Evolutionary conservation across 2,797 vertebrate species (phyloP).

Genomic region (Hydrophis major): DNA sequence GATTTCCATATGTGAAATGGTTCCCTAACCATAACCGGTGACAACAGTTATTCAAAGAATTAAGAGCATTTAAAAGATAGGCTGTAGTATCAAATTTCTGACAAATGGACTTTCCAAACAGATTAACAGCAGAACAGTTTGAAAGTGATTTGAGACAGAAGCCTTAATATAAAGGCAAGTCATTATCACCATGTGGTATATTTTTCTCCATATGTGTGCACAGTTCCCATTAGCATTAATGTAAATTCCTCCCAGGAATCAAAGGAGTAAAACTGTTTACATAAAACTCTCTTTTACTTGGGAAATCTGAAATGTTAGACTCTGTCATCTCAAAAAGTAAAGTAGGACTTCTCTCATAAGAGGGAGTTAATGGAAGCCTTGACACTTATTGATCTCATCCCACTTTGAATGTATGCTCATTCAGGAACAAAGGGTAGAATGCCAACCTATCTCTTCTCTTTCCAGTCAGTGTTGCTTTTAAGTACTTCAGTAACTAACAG

Average conservation of each 20-base stretch:
- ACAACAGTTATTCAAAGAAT: background rate
- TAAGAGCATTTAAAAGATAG: background rate
- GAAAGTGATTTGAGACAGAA: slow-evolving; percentile 66
- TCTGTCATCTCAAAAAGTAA: background rate
- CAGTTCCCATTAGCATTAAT: slow-evolving; percentile 65
- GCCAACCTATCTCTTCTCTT: background rate
- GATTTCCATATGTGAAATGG: background rate
- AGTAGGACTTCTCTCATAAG: background rate
- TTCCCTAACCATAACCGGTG: background rate
- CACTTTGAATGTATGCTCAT: background rate
- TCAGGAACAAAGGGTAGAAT: background rate
- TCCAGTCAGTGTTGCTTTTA: background rate
- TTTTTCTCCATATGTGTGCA: slow-evolving; percentile 65
- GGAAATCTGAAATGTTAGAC: slow-evolving; percentile 7
- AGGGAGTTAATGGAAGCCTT: background rate
- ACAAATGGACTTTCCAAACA: slow-evolving; percentile 66
- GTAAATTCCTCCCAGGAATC: slow-evolving; percentile 53
- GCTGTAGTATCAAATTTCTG: slow-evolving; percentile 53
- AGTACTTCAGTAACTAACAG: background rate
- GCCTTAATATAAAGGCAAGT: slow-evolving; percentile 65
- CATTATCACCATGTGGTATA: slow-evolving; percentile 68
- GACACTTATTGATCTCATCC: background rate
- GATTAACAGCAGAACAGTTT: slow-evolving; percentile 66
- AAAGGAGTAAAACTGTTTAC: slow-evolving; percentile 47
- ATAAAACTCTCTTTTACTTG: background rate